Evolutionary conservation across 2,888 invertebrate species (phyloP), one percentile per base, ranked within the genome.

Genomic region (Parasteatoda lunata): DNA sequence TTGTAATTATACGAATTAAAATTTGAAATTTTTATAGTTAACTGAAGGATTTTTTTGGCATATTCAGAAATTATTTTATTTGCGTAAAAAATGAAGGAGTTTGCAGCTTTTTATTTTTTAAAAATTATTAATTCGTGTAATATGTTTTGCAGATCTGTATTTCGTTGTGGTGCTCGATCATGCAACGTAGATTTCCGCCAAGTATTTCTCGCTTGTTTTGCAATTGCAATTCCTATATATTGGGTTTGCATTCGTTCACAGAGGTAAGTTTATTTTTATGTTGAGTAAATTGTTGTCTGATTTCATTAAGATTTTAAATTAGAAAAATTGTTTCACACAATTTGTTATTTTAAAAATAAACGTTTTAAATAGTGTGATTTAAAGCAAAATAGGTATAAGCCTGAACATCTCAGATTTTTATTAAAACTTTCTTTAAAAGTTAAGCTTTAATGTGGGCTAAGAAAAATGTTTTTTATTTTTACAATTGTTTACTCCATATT

Each of bases 201-300:
- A 48, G 66, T 85, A 77, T 51, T 80, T n/a, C 71, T 85, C 5
- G 84, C 91, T 49, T 89, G 91, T 64, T 66, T 90, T 49, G 82
- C 90, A 5, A 77, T 91, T 30, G 89, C 91, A 0, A 86, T 91
- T 13, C 87, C 90, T 30, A 91, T 80, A n/a, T 85, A 65, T 80
- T 85, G 92, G 92, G 89, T 91, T 59, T 78, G 91, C 6, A 89
- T 91, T 47, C 90, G 92, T 11, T 90, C 87, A 52, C 48, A 83
- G 65, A 87, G 75, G 88, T 85, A 51, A 77, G 76, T 66, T 78
- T 69, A n/a, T 11, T 59, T 45, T 64, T 45, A 1, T 30, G 69
- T 45, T 30, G 30, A 2, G 30, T 30, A 30, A 30, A 30, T 30
- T 30, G 30, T 65, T 65, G 6, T 65, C 6, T 30, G 30, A 0